Conservation (phyloP, 2,888 invertebrate species). For the Eueremaeus valkanovi region DNA sequence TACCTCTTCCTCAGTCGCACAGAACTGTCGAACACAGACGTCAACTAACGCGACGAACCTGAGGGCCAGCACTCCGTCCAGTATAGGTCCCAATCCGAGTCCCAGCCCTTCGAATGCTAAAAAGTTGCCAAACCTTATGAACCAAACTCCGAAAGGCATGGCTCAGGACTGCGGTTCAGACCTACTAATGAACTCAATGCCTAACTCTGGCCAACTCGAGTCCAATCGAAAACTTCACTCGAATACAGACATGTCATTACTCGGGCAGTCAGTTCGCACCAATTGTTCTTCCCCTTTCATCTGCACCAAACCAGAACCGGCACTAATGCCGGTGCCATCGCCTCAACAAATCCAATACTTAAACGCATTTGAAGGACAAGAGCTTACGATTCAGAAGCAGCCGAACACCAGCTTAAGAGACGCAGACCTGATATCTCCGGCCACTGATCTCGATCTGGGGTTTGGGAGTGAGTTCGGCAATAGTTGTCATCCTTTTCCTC, state of each 20-base stretch:
- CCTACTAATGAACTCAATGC: neutral
- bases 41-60: constrained; percentile 14
- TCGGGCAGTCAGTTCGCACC: neutral
- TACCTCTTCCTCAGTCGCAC: constrained; percentile 23
- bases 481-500: constrained; percentile 5
- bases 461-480: constrained; percentile 35
- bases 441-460: constrained; percentile 13
- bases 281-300: constrained; percentile 29
- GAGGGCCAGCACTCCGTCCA: constrained; percentile 28
- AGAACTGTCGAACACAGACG: constrained; percentile 17
- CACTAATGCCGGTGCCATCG: constrained; percentile 90
- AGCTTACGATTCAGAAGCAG: constrained; percentile 91
- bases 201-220: neutral
- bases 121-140: constrained; percentile 14
- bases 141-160: neutral
- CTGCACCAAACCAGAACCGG: constrained; percentile 64
- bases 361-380: constrained; percentile 92
- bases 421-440: constrained; percentile 24
- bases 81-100: neutral
- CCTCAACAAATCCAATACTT: constrained; percentile 94
- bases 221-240: neutral
- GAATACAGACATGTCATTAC: constrained; percentile 10
- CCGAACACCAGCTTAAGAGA: constrained; percentile 83
- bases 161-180: neutral
- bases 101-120: constrained; percentile 24